phyloP scores from a whole-genome alignment of 1,140 invertebrate genomes.

The Lordiphosa stackelbergi region DNA sequence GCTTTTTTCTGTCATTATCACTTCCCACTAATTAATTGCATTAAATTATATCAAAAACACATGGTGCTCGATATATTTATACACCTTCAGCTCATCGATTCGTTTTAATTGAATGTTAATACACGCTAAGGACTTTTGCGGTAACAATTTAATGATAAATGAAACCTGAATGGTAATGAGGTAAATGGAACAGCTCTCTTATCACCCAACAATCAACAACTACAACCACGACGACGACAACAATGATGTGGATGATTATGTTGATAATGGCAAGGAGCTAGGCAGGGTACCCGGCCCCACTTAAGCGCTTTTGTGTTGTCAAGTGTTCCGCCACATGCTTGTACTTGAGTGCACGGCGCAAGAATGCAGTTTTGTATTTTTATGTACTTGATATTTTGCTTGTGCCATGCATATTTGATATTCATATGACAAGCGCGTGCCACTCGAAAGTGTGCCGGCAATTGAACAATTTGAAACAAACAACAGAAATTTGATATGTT shows the following conservation, averaged over 20 bases:
- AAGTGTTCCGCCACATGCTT: too few species aligned
- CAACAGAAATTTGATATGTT: slow-evolving; percentile 10
- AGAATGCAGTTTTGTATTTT: slow-evolving; percentile 23
- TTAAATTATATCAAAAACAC: slow-evolving; percentile 30
- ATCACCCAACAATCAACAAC: slow-evolving; percentile 58
- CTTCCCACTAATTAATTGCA: slow-evolving; percentile 11
- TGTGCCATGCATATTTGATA: slow-evolving; percentile 28
- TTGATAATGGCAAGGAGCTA: slow-evolving; percentile 1
- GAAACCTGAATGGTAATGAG: background rate
- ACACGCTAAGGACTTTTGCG: slow-evolving; percentile 39
- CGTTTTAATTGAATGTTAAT: slow-evolving; percentile 68
- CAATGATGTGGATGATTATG: background rate
- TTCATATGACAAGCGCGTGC: slow-evolving; percentile 27
- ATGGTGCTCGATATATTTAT: slow-evolving; percentile 22
- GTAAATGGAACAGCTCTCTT: slow-evolving; percentile 28
- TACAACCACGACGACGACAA: background rate
- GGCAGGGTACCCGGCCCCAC: too few species aligned
- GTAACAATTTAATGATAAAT: slow-evolving; percentile 55
- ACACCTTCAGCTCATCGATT: slow-evolving; percentile 22
- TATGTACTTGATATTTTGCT: slow-evolving; percentile 11
- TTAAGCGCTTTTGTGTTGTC: too few species aligned
- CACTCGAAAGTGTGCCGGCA: slow-evolving; percentile 48
- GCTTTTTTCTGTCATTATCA: too few species aligned
- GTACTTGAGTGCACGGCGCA: too few species aligned
- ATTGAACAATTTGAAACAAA: slow-evolving; percentile 19